These are phyloP conservation scores for Rhinella marina DNA, from an alignment of 2,797 vertebrate genomes.

Conservation along the genomic window DNA sequence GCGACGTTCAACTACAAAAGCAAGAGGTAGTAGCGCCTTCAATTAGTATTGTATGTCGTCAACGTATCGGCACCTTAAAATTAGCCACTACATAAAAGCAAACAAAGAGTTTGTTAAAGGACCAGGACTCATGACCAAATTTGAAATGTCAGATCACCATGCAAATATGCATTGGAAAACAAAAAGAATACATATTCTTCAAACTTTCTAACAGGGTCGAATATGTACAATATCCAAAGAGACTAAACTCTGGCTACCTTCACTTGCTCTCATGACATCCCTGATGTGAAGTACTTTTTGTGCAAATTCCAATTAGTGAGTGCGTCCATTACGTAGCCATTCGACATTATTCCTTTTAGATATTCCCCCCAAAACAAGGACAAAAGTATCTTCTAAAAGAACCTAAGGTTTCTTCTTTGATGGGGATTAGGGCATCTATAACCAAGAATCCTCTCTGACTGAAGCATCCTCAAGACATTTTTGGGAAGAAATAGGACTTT, in stretches of 20 bases:
- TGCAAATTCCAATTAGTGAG: neutral
- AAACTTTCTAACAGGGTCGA: constrained; percentile 20
- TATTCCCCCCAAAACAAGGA: neutral
- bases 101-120: neutral
- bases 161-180: neutral
- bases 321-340: neutral
- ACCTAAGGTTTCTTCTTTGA: neutral
- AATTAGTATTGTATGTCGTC: neutral
- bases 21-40: neutral
- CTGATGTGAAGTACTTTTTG: constrained; percentile 29
- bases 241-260: constrained; percentile 10
- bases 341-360: neutral
- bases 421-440: constrained; percentile 23
- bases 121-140: neutral
- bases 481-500: neutral
- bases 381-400: neutral
- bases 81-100: neutral
- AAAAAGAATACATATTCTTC: neutral
- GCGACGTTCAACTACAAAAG: neutral
- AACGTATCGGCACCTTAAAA: neutral
- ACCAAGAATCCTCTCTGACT: neutral
- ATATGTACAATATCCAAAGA: constrained; percentile 12
- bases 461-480: neutral
- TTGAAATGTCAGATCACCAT: neutral
- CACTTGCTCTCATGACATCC: constrained; percentile 9